Base-by-base conservation (phyloP, 2,888 invertebrate genomes). In the Melinaea menophilus region DNA sequence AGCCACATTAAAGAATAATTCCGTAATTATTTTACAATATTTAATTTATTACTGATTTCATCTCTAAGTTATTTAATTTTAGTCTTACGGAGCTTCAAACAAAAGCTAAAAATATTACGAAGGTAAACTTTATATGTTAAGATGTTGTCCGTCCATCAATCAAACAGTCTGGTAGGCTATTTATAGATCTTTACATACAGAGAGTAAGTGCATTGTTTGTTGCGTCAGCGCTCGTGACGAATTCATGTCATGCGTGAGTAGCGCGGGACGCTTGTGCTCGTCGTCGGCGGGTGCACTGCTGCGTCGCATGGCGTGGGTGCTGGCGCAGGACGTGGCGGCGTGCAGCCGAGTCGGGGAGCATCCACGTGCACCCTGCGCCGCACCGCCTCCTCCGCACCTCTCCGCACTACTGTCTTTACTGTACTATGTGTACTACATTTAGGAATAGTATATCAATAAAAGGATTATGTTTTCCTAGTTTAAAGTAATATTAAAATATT, bases 261-360 rank as follows among this genome's bases (percentile, higher is more conserved):
- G 83, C 57, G 86, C 83, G 0, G 86, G 86, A 0, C 79, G 85
- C 4, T 72, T 79, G 2, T 90, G 90, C 66, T 82, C 88, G 0
- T 70, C 64, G 35, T 59, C 76, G 0, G 89, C 86, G 0, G 77
- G 83, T 61, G 76, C 73, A 0, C 72, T 90, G 67, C 81, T 90
- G 31, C 78, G 81, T 63, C 82, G 85, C 34, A 86, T 90, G 81
- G 88, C 90, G 2, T 86, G 87, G 83, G 85, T 90, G 11, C 78
- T 90, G 7, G 86, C 90, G 0, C 88, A 88, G 61, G 88, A 90
- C 66, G 84, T 89, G 2, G 89, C 86, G 0, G 81, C 85, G 0
- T 90, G 90, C 75, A 76, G 74, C 54, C 80, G 80, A 41, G 41
- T 9, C 9, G 41, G 41, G 9, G 41, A 41, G n/a, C 86, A 85